phyloP scores from a whole-genome alignment of 1,140 invertebrate genomes.

The Zaprionus kolodkinae region DNA sequence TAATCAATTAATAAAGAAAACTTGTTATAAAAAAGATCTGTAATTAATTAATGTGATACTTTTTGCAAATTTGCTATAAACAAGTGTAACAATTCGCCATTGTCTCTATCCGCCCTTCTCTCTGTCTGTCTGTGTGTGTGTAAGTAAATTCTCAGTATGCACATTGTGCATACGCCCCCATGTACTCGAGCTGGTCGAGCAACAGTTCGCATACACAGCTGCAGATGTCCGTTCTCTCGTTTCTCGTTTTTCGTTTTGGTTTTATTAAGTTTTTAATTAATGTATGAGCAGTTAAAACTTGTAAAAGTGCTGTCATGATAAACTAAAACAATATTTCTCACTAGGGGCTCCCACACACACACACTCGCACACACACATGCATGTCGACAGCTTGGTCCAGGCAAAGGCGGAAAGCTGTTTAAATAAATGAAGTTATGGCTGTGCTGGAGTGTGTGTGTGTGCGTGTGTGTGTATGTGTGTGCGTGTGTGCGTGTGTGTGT shows the following conservation, averaged over 20 bases:
- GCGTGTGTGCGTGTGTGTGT: slow-evolving; percentile 33
- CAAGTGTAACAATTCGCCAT: slow-evolving; percentile 16
- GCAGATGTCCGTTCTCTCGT: slow-evolving; percentile 43
- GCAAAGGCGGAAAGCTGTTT: slow-evolving; percentile 53
- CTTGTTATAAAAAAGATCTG: slow-evolving; percentile 51
- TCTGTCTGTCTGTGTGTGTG: neutral
- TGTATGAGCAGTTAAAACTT: slow-evolving; percentile 83
- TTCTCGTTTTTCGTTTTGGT: slow-evolving; percentile 52
- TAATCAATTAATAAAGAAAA: no score
- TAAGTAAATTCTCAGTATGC: slow-evolving; percentile 22
- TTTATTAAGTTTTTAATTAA: slow-evolving; percentile 83
- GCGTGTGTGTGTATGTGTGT: slow-evolving; percentile 30
- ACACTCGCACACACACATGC: slow-evolving; percentile 13
- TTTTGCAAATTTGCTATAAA: slow-evolving; percentile 22
- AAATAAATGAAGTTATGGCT: slow-evolving; percentile 74
- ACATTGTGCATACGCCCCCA: slow-evolving; percentile 35
- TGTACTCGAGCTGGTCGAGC: slow-evolving; percentile 16
- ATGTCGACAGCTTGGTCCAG: slow-evolving; percentile 4
- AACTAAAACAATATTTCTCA: slow-evolving; percentile 83
- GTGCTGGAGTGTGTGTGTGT: slow-evolving; percentile 14
- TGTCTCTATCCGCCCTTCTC: neutral
- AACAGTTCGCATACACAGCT: slow-evolving; percentile 35
- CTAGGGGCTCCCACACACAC: slow-evolving; percentile 48
- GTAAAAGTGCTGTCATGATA: slow-evolving; percentile 82
- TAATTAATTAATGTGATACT: slow-evolving; percentile 53